phyloP scores from a whole-genome alignment of 2,113 vertebrate species.

The Meleagris gallopavo region DNA sequence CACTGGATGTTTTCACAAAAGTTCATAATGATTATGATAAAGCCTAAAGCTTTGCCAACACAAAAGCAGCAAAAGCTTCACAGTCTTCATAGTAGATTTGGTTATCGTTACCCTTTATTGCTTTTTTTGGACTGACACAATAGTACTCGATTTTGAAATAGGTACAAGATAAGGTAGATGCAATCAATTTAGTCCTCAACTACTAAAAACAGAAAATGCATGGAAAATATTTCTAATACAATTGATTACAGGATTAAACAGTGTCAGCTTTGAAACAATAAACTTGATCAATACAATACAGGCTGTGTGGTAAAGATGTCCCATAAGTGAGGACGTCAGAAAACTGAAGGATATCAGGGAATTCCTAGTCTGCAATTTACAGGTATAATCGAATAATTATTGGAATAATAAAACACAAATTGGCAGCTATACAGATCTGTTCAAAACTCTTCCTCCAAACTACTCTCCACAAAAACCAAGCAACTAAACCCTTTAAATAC shows the following conservation, averaged over 20 bases:
- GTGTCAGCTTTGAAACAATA: neutral
- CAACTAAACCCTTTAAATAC: neutral
- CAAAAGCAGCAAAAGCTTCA: neutral
- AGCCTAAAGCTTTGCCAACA: neutral
- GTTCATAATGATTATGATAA: neutral
- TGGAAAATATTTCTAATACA: neutral
- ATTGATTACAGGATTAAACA: neutral
- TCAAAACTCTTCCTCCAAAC: rapidly evolving
- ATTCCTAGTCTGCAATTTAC: neutral
- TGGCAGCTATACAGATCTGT: neutral
- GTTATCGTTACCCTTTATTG: neutral
- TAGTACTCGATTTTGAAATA: neutral
- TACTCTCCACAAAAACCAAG: neutral
- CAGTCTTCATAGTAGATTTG: neutral
- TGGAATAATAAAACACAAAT: neutral
- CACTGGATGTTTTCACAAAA: neutral
- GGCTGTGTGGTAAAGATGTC: neutral
- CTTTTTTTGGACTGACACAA: neutral
- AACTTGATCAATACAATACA: neutral
- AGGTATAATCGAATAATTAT: neutral
- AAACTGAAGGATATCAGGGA: neutral
- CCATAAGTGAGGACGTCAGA: neutral
- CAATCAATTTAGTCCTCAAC: neutral
- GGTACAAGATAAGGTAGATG: neutral
- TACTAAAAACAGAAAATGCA: neutral